phyloP scores from a whole-genome alignment of 2,888 invertebrate genomes.

The Acanthoscelides obtectus region DNA sequence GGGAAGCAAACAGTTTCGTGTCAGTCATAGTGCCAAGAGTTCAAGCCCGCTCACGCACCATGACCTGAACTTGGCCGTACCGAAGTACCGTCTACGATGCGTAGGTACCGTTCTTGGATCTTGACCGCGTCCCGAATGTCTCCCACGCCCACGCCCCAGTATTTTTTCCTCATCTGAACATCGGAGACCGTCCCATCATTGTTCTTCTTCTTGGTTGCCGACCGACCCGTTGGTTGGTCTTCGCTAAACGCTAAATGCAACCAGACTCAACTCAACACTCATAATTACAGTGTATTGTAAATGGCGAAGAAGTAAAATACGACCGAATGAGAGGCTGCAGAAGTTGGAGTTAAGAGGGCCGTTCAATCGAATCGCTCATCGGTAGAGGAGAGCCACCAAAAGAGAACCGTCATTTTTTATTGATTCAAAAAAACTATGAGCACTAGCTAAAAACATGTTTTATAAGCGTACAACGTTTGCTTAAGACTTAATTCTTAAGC shows the following conservation, averaged over 20 bases:
- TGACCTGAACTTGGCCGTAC: neutral
- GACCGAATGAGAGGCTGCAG: no score
- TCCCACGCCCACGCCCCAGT: neutral
- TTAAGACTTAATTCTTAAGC: no score
- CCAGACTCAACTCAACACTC: neutral
- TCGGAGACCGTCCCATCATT: neutral
- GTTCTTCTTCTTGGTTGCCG: neutral
- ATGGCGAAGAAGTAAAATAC: neutral
- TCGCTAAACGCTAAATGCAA: neutral
- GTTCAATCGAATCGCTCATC: no score
- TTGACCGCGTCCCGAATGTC: neutral
- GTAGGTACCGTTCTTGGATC: neutral
- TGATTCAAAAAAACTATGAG: no score
- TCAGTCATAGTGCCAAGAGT: no score
- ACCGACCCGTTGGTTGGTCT: neutral
- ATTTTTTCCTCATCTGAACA: neutral
- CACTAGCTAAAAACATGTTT: no score
- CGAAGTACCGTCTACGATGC: neutral
- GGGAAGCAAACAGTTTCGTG: no score
- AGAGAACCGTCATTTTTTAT: no score
- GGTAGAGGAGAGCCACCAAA: no score
- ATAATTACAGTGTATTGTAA: neutral
- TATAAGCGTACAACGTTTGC: no score
- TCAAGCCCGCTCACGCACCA: neutral
- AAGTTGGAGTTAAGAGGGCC: no score